Evolutionary conservation across 92 coral and sea anemone species (phyloP), one percentile per base, ranked within the genome.

Genomic region (Plumapathes pennacea): DNA sequence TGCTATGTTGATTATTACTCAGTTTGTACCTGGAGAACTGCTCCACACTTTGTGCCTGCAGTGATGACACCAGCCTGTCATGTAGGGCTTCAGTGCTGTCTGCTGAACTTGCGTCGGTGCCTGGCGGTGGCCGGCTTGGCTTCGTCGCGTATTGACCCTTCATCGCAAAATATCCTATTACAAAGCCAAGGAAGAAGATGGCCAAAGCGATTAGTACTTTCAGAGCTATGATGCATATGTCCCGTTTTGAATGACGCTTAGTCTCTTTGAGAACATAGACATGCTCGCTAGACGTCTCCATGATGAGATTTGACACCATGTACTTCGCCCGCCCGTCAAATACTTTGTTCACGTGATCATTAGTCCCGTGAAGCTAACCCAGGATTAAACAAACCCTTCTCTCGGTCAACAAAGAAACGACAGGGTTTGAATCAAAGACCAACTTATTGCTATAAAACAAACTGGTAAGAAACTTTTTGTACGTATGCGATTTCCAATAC

Each of bases 131-230:
- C n/a, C n/a, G n/a, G 17, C 20, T 12, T 24, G 5, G 40, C 1
- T n/a, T 27, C 25, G 45, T 30, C 38, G 14, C 47, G 24, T 53
- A 20, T 19, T 25, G 56, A 4, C 45, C 77, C 46, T 36, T 55
- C 76, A 36, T 57, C 1, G 67, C 75, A 12, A 77, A 83, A 34
- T 83, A 83, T 30, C 90, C 90, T 50, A 83, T 51, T 4, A 77
- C 27, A 38, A 77, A 83, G 12, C 90, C 90, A 51, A 71, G 32
- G 38, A 71, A 77, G 53, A 83, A 70, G 17, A 83, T 46, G 10
- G 65, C 69, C 28, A 78, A 34, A 10, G 61, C 60, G 9, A 33
- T 55, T 22, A 83, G 48, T 54, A 83, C 31, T 54, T 57, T 70
- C 34, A 78, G 19, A 12, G 63, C 67, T 29, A 77, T 41, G 4